phyloP scores from a whole-genome alignment of 1,140 invertebrate species.

The Harlomillsia oculata region DNA sequence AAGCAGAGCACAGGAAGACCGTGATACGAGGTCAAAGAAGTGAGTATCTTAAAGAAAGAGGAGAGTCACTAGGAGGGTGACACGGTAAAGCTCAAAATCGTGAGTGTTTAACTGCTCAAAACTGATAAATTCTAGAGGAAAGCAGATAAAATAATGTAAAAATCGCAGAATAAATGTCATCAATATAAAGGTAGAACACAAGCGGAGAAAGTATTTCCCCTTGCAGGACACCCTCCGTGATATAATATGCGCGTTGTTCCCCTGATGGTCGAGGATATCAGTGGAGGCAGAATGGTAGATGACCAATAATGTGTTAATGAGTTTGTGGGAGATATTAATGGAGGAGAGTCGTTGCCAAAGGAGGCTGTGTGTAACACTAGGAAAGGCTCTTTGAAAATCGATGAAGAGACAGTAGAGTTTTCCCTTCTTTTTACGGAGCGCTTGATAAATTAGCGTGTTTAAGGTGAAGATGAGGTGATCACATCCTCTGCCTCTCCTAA shows the following conservation, averaged over 20 bases:
- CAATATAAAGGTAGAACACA: conserved; percentile 34
- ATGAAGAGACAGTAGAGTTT: conserved; percentile 32
- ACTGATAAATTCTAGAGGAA: too few relatives aligned
- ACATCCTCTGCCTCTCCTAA: conserved; percentile 29
- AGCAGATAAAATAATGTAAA: too few relatives aligned
- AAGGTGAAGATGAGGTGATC: conserved; percentile 36
- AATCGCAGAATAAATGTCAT: conserved; percentile 31
- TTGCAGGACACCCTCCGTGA: conserved; percentile 34
- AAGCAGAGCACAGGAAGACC: too few relatives aligned
- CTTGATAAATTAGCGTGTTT: conserved; percentile 23
- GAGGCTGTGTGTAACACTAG: conserved; percentile 28
- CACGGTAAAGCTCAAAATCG: too few relatives aligned
- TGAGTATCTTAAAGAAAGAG: too few relatives aligned
- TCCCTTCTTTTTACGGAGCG: conserved; percentile 7
- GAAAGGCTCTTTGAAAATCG: conserved; percentile 36
- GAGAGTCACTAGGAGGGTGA: too few relatives aligned
- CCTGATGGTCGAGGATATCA: conserved; percentile 4
- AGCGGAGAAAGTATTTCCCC: conserved; percentile 34
- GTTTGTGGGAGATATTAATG: conserved; percentile 30
- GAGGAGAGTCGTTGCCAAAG: conserved; percentile 32
- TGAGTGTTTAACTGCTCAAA: too few relatives aligned
- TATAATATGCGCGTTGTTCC: neutral
- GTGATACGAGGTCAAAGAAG: too few relatives aligned
- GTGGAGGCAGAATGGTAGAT: conserved; percentile 32
- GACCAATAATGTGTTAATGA: conserved; percentile 28